Base-by-base conservation (phyloP, 2,888 invertebrate species). In the Chromoteleia sp. region DNA sequence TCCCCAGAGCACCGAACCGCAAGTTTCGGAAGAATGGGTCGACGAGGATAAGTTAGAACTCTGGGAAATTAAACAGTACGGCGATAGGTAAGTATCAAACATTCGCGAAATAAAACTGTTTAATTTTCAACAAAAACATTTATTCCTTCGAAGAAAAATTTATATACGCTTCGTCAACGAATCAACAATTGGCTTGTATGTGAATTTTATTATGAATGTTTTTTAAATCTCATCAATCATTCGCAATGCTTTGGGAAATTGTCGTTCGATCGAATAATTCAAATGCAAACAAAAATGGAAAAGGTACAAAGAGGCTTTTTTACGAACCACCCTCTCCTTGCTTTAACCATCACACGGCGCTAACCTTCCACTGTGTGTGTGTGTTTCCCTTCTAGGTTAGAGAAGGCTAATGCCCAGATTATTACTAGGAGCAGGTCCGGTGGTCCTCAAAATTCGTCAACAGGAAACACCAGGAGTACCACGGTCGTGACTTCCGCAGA, bases 61-160 rank as follows among this genome's bases (percentile, higher is more conserved):
- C 39, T 99, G 98, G 98, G 98, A 99, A 92, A 98, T 99, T 78
- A 97, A 97, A 87, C 96, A 96, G 87, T 98, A 97, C 90, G 97
- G 97, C 17, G 98, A 98, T 91, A 95, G 94, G 94, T 95, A 94
- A 85, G 17, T 68, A 52, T 30, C 10, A 19, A 29, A 50, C 0
- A 33, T 1, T 6, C 5, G 5, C 25, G 5, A 25, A 25, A 4
- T 4, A 25, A 5, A 25, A 33, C 2, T 33, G 10, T 33, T 33
- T 10, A 25, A 33, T 33, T 33, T 1, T 33, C 33, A 33, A 33
- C 1, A 5, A 33, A 33, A 8, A 1, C 1, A 33, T 33, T 8
- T 5, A 5, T 33, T 33, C 10, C 33, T 33, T 33, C 10, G n/a
- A n/a, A n/a, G n/a, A n/a, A n/a, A n/a, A n/a, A n/a, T n/a, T n/a